These are phyloP conservation scores for Chalcosyrphus nemorum DNA, from an alignment of 2,888 invertebrate species.

Conservation along the genomic window DNA sequence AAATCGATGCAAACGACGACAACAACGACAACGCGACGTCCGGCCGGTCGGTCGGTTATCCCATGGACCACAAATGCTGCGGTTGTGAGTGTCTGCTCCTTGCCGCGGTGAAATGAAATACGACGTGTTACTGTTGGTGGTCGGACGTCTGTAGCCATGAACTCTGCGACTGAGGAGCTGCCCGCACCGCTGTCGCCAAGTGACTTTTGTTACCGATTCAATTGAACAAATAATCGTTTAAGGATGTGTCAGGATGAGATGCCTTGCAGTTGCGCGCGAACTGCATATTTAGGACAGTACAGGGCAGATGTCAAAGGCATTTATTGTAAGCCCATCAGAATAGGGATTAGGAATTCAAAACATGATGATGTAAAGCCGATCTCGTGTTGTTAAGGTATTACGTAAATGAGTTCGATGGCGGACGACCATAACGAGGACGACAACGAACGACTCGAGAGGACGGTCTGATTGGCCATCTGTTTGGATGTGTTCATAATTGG, in stretches of 20 bases:
- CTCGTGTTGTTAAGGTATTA: constrained; percentile 67
- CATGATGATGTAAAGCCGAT: constrained; percentile 73
- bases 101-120: constrained; percentile 63
- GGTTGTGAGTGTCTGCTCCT: neutral
- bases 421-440: constrained; percentile 46
- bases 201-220: constrained; percentile 66
- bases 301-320: constrained; percentile 69
- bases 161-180: constrained; percentile 43
- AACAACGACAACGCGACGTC: constrained; percentile 58
- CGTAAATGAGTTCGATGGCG: constrained; percentile 68
- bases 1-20: constrained; percentile 73
- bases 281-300: constrained; percentile 58
- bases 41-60: constrained; percentile 29
- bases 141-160: constrained; percentile 54
- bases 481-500: constrained; percentile 72
- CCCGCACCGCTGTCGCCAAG: constrained; percentile 41
- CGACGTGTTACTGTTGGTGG: constrained; percentile 70
- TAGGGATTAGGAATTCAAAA: constrained; percentile 72
- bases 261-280: constrained; percentile 48
- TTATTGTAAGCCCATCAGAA: constrained; percentile 71
- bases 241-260: constrained; percentile 71
- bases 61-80: constrained; percentile 44
- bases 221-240: constrained; percentile 73
- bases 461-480: constrained; percentile 66
- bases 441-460: neutral